Percentiles rank a stretch among this genome's conserved stretches.
Evolutionary conservation across 2,113 vertebrate genomes (phyloP).

Genomic region (Cyprinodon tularosa): DNA sequence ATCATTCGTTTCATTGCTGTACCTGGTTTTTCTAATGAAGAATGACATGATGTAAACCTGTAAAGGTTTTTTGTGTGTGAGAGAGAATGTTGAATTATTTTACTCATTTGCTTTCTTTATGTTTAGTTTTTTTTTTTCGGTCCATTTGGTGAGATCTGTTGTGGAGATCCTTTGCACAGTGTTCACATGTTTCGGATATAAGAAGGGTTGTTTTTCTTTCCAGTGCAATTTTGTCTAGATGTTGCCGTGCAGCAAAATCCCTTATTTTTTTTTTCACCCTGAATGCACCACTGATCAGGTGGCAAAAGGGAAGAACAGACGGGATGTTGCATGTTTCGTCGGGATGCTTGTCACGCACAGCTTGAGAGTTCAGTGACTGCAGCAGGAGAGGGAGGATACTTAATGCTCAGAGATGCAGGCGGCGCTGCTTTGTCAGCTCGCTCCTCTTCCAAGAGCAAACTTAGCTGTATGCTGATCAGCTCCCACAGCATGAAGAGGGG

Average conservation of each 20-base stretch:
- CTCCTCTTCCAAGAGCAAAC: constrained; percentile 35
- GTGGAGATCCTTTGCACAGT: constrained; percentile 63
- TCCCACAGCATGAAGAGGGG: constrained; percentile 51
- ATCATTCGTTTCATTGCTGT: constrained; percentile 48
- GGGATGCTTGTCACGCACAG: constrained; percentile 10
- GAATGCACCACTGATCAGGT: constrained; percentile 26
- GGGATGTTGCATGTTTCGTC: constrained; percentile 9
- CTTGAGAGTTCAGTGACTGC: constrained; percentile 31
- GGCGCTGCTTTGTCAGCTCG: constrained; percentile 28
- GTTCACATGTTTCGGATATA: constrained; percentile 60
- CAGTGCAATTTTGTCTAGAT: constrained; percentile 41
- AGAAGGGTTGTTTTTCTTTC: constrained; percentile 41
- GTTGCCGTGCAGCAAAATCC: constrained; percentile 35
- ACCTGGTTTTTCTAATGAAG: constrained; percentile 47
- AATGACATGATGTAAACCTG: constrained; percentile 19
- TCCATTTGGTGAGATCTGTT: constrained; percentile 33
- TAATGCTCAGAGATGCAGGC: constrained; percentile 10
- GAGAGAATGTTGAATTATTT: constrained; percentile 14
- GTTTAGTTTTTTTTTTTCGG: constrained; percentile 39
- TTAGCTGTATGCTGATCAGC: constrained; percentile 17
- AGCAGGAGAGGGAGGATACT: constrained; percentile 14
- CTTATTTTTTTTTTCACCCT: constrained; percentile 16
- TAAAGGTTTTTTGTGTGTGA: constrained; percentile 22
- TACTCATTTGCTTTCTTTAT: constrained; percentile 6
- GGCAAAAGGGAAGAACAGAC: constrained; percentile 5